Conservation (phyloP, 1,140 invertebrate genomes). For the Bombus huntii region DNA sequence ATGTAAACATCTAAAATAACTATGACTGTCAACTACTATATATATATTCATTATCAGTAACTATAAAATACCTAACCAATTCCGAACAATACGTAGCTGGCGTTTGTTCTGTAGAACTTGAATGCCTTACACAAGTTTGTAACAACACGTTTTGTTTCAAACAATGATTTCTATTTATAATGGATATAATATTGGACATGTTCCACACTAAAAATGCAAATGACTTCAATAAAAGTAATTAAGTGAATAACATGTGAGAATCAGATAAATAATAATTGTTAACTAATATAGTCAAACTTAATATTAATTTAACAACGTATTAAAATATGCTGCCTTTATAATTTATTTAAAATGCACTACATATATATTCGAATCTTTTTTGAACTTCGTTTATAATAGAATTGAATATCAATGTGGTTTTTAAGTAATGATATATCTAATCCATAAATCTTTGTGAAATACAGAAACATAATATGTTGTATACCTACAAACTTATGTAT, state of each 20-base stretch:
- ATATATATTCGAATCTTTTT: not conserved
- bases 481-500: too few species aligned
- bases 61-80: slow-evolving; percentile 81
- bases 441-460: too few species aligned
- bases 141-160: slow-evolving; percentile 22
- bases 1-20: slow-evolving; percentile 6
- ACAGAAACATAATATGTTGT: too few species aligned
- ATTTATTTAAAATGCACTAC: not conserved
- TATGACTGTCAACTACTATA: not conserved
- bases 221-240: not conserved
- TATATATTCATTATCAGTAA: not conserved
- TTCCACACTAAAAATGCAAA: not conserved
- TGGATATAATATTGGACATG: not conserved
- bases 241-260: not conserved
- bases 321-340: not conserved
- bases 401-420: too few species aligned
- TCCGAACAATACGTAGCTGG: slow-evolving; percentile 84
- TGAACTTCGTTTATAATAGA: not conserved
- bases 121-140: slow-evolving; percentile 32
- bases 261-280: not conserved
- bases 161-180: slow-evolving; percentile 1
- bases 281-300: not conserved
- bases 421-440: too few species aligned
- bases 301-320: not conserved
- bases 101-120: slow-evolving; percentile 67